Evolutionary conservation across 1,140 invertebrate species (phyloP).

Genomic region (Eupeodes corollae): DNA sequence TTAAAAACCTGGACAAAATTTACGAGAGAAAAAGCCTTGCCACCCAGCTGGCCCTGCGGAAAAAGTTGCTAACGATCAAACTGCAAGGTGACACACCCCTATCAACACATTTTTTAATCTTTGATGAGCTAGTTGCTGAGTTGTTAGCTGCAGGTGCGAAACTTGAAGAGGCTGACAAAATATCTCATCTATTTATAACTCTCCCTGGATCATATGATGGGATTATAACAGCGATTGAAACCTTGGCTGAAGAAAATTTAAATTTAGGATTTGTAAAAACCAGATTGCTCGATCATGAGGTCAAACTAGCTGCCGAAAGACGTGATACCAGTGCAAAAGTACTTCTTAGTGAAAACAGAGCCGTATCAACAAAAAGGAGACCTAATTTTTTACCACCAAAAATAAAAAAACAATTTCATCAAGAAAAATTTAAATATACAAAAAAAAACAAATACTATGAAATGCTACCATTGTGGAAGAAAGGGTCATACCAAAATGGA

Average conservation of each 20-base stretch:
- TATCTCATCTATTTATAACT: constrained; percentile 32
- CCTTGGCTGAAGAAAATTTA: constrained; percentile 27
- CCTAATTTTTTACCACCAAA: background rate
- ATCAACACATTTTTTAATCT: constrained; percentile 30
- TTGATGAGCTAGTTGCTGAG: constrained; percentile 34
- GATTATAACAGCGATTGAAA: constrained; percentile 36
- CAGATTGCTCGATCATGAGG: constrained; percentile 35
- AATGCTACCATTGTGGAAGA: constrained; percentile 23
- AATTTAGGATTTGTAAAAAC: constrained; percentile 35
- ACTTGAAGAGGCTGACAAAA: constrained; percentile 30
- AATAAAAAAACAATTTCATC: background rate
- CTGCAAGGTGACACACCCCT: constrained; percentile 25
- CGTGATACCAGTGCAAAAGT: constrained; percentile 20
- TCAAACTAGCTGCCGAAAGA: constrained; percentile 22
- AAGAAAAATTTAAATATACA: constrained; percentile 5
- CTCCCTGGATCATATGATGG: constrained; percentile 29
- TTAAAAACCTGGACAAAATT: constrained; percentile 28
- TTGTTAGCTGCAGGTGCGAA: constrained; percentile 31
- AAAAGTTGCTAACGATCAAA: constrained; percentile 31
- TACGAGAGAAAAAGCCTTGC: constrained; percentile 36
- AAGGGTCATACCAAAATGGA: constrained; percentile 18
- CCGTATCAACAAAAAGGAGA: constrained; percentile 1
- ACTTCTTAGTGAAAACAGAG: constrained; percentile 12
- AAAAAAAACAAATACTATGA: constrained; percentile 4
- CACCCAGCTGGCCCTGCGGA: constrained; percentile 29